Evolutionary conservation across 2,888 invertebrate species (phyloP), one percentile per base, ranked within the genome.

Genomic region (Aromia moschata): DNA sequence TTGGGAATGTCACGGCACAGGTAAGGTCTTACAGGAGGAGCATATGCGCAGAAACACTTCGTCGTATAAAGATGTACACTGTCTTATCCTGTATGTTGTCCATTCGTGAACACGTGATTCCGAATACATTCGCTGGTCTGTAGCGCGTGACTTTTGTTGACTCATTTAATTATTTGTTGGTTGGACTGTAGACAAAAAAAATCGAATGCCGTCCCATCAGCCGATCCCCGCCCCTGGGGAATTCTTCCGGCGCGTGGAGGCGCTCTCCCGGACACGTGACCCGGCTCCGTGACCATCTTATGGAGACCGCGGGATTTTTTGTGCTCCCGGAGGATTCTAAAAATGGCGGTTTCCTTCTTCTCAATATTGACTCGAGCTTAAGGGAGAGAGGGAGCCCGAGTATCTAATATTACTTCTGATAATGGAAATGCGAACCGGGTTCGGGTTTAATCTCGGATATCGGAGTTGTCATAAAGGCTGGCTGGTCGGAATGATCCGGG

Each of bases 271-370:
- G 62, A 55, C 55, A 55, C 65, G 67, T 68, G 67, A 67, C 65
- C 58, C 66, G 62, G 67, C 65, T 68, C 65, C 64, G 65, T 60
- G 68, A 64, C 61, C 58, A 64, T 65, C 65, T 69, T 66, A 66
- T 65, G 62, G 59, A 60, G 60, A 67, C 64, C 68, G 57, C 31
- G 43, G 45, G 56, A 52, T 51, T 56, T 56, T 55, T 54, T 45
- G 16, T 47, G 37, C 51, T 44, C 58, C 60, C 31, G 36, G 60
- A 60, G 67, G 57, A 60, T 65, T 65, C 60, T 58, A 46, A 64
- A 65, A 67, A 67, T 64, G 58, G 64, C 64, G 53, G 59, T 56
- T 64, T 52, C 45, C 52, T 37, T 53, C 53, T 47, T 46, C 41
- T 51, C 54, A 53, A 51, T 60, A 60, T 62, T 56, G 62, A 60